Conservation (phyloP, 2,888 invertebrate genomes). For the Andricus curvator region DNA sequence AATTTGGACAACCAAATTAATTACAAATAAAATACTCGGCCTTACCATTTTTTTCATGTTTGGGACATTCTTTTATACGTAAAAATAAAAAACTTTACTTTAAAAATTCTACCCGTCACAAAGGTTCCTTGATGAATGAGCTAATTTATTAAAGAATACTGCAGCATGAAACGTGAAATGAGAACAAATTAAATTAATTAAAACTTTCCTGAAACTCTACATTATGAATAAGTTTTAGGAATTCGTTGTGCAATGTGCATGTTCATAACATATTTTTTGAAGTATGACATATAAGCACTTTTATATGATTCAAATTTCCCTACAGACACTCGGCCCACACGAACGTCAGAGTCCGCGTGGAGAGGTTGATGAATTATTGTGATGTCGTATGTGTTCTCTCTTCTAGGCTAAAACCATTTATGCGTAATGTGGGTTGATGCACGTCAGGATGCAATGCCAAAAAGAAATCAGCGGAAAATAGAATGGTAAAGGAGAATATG, state of each 20-base stretch:
- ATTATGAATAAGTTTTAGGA: neutral
- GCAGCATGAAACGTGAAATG: neutral
- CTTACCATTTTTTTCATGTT: neutral
- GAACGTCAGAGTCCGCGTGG: neutral
- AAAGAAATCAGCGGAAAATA: constrained; percentile 9
- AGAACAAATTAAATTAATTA: neutral
- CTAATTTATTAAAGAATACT: neutral
- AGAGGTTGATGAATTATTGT: constrained; percentile 7
- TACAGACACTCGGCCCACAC: neutral
- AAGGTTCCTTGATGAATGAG: neutral
- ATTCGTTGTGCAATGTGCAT: neutral
- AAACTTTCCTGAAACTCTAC: neutral
- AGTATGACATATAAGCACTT: neutral
- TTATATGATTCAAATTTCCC: neutral
- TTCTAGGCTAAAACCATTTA: constrained; percentile 10
- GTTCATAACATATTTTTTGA: neutral
- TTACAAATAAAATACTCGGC: no score
- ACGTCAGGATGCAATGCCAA: neutral
- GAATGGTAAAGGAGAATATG: neutral
- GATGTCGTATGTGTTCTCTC: neutral
- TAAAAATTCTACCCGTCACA: neutral
- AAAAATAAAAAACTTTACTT: neutral
- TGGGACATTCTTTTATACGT: neutral
- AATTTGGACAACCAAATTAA: no score
- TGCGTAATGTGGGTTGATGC: constrained; percentile 22